Evolutionary conservation across 2,888 invertebrate species (phyloP).

Genomic region (Macaria notata): DNA sequence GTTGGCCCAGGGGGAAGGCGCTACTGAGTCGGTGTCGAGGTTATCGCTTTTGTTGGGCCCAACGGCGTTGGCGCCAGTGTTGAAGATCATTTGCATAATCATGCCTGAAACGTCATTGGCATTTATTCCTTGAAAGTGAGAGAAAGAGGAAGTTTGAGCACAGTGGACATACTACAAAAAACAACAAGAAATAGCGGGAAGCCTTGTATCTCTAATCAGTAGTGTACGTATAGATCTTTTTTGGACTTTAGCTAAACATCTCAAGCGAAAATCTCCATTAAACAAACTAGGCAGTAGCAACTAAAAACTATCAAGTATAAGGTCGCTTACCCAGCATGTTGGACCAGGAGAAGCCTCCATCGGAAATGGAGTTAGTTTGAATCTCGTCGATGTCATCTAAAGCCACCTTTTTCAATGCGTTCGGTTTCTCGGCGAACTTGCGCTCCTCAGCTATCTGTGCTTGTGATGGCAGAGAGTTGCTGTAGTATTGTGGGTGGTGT

Average conservation of each 20-base stretch:
- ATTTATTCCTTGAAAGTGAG: constrained; percentile 25
- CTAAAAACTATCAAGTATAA: no score
- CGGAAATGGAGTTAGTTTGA: constrained; percentile 90
- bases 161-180: constrained; percentile 14
- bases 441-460: constrained; percentile 82
- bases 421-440: constrained; percentile 94
- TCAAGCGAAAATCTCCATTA: no score
- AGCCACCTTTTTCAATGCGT: constrained; percentile 93
- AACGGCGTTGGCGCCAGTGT: constrained; percentile 75
- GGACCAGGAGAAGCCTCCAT: constrained; percentile 93
- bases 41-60: constrained; percentile 93
- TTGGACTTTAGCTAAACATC: no score
- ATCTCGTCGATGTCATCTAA: constrained; percentile 91
- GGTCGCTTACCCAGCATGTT: constrained; percentile 86
- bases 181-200: constrained; percentile 7
- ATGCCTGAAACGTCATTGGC: constrained; percentile 66
- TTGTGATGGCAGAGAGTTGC: constrained; percentile 64
- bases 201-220: constrained; percentile 1
- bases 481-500: constrained; percentile 75
- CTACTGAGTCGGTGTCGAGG: constrained; percentile 85
- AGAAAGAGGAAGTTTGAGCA: constrained; percentile 15
- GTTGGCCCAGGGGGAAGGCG: constrained; percentile 94
- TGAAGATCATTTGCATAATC: constrained; percentile 94
- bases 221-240: no score
- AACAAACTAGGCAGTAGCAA: no score